Base-by-base conservation (phyloP, 2,797 vertebrate genomes). In the Siniperca undulata region DNA sequence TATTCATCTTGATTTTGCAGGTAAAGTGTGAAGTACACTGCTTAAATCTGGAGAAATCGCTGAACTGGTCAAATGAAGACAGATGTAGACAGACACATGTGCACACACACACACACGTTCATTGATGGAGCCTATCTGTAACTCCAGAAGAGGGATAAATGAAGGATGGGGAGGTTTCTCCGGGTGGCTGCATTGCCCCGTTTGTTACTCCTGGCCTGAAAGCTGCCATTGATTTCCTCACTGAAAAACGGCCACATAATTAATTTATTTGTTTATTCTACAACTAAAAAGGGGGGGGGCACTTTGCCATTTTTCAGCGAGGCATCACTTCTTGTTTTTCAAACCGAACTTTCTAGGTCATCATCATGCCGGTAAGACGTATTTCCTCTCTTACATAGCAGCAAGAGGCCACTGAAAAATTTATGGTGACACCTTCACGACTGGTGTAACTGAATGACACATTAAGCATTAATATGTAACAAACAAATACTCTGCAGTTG, bases 251-350 rank as follows among this genome's bases (percentile, higher is more conserved):
- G 74, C 81, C 73, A 88, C 84, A 84, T 93, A 92, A 94, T 93
- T 91, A 93, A 93, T 94, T 88, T 78, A 94, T 92, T 89, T 94
- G 91, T 92, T 93, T 91, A 92, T 92, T 93, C 81, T 75, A 62
- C 70, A 78, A 87, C 69, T 77, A 77, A 86, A 89, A 38, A n/a
- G 5, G 22, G 16, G 50, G 46, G 34, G 27, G 7, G 14, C 42
- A 80, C 70, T 80, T 66, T 78, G 80, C 82, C 76, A 85, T 92
- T 87, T 91, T 74, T 86, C 80, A 86, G 52, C 60, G 76, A 84
- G 62, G 70, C 78, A 88, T 89, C 81, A 80, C 70, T 78, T 83
- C 70, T 84, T 74, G 70, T 90, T 86, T 82, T 74, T 50, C 44
- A 30, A 80, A 73, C 74, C 56, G 19, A 91, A 84, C 79, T 91